Conservation (phyloP, 2,888 invertebrate genomes). For the Nemoura dubitans region DNA sequence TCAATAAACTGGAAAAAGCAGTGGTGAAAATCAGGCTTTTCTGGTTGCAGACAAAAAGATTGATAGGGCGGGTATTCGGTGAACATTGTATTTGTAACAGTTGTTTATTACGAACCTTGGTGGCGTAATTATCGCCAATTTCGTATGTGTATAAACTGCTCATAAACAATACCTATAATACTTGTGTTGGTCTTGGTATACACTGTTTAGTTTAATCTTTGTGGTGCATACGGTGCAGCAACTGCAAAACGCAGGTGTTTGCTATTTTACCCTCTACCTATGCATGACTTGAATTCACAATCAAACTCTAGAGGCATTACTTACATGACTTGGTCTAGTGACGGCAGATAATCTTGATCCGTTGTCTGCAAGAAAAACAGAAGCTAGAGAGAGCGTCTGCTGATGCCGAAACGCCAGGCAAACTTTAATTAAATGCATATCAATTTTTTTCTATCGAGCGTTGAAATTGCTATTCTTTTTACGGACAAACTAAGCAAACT, state of each 20-base stretch:
- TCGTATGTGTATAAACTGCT: neutral
- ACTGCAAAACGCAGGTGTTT: neutral
- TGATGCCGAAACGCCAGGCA: neutral
- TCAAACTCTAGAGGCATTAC: neutral
- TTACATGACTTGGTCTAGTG: neutral
- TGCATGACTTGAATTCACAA: neutral
- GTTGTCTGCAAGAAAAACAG: neutral
- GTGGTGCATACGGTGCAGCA: neutral
- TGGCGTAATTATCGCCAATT: neutral
- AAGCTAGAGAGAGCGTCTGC: neutral
- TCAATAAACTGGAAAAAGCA: neutral
- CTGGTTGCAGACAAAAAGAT: neutral
- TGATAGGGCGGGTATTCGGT: neutral
- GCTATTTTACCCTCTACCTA: neutral
- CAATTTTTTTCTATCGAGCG: neutral
- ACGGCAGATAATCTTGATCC: neutral
- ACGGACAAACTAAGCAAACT: neutral
- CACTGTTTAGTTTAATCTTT: neutral
- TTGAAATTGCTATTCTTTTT: neutral
- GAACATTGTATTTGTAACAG: neutral
- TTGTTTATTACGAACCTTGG: neutral
- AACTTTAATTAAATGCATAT: constrained; percentile 7
- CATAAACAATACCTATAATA: neutral
- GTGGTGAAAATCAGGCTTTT: neutral
- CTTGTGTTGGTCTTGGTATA: no score